Percentiles rank a stretch among this genome's conserved stretches.
Conservation (phyloP, 2,797 vertebrate genomes). For the Lepidocolaptes lacrymiger region DNA sequence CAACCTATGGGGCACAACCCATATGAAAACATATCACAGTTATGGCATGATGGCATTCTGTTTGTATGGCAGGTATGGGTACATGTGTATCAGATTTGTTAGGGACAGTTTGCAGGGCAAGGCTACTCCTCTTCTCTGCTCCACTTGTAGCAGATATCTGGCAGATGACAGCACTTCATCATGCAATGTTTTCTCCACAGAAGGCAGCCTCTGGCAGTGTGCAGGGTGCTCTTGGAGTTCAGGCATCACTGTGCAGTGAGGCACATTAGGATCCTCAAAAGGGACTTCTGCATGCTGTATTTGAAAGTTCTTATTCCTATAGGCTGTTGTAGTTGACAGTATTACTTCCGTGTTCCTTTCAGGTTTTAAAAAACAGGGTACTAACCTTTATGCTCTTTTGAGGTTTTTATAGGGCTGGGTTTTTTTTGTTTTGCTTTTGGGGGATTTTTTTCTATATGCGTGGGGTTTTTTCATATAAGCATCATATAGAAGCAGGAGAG, state of each 20-base stretch:
- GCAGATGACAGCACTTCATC: background rate
- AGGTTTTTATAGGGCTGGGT: rapidly evolving
- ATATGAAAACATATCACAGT: background rate
- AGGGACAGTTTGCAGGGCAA: background rate
- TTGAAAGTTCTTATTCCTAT: background rate
- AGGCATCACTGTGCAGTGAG: background rate
- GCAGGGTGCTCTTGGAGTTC: rapidly evolving
- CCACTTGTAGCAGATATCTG: background rate
- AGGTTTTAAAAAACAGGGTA: background rate
- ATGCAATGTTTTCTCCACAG: background rate
- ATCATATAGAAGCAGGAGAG: background rate
- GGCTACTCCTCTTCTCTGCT: background rate
- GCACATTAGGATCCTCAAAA: background rate
- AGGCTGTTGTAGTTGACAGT: background rate
- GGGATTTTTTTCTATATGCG: background rate
- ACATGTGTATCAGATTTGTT: rapidly evolving
- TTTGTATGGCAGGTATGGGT: rapidly evolving
- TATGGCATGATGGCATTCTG: background rate
- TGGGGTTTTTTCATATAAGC: background rate
- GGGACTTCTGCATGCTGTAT: rapidly evolving
- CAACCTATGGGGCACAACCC: background rate
- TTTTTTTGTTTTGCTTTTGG: background rate
- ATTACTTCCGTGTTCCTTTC: background rate
- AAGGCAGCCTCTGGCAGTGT: background rate
- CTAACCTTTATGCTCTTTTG: background rate